These are phyloP conservation scores for Dexiosoma caninum DNA, from an alignment of 2,888 invertebrate species.

Conservation along the genomic window DNA sequence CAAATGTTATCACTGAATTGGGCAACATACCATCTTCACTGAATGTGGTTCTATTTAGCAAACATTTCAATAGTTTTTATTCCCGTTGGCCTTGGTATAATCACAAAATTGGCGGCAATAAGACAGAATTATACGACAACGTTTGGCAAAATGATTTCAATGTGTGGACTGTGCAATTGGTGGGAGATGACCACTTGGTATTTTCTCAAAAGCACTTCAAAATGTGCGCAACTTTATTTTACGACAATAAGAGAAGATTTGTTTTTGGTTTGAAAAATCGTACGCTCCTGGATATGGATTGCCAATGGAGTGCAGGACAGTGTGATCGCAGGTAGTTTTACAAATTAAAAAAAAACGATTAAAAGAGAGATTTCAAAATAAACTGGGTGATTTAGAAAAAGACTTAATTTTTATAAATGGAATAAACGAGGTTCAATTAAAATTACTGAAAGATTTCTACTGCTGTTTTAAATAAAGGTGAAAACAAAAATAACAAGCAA, in stretches of 20 bases:
- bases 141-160: slow-evolving; percentile 30
- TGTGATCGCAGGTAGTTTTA: slow-evolving; percentile 37
- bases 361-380: background rate
- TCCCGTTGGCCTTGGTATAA: slow-evolving; percentile 33
- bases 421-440: background rate
- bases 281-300: slow-evolving; percentile 16
- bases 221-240: slow-evolving; percentile 49
- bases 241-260: slow-evolving; percentile 48
- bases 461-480: too few relatives aligned
- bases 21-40: background rate
- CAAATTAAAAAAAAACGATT: background rate
- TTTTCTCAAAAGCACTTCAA: slow-evolving; percentile 31
- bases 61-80: slow-evolving; percentile 43
- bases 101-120: slow-evolving; percentile 50
- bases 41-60: slow-evolving; percentile 25
- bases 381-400: background rate
- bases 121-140: background rate
- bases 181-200: slow-evolving; percentile 45
- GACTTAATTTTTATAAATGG: background rate
- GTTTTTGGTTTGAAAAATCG: slow-evolving; percentile 40
- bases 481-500: too few relatives aligned
- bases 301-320: slow-evolving; percentile 50
- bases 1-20: background rate
- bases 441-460: background rate
- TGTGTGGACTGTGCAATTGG: slow-evolving; percentile 41